A percentile compares a stretch with the other conserved stretches of the same genome.
phyloP scores from a whole-genome alignment of 2,113 vertebrate genomes.

The Callocephalon fimbriatum region DNA sequence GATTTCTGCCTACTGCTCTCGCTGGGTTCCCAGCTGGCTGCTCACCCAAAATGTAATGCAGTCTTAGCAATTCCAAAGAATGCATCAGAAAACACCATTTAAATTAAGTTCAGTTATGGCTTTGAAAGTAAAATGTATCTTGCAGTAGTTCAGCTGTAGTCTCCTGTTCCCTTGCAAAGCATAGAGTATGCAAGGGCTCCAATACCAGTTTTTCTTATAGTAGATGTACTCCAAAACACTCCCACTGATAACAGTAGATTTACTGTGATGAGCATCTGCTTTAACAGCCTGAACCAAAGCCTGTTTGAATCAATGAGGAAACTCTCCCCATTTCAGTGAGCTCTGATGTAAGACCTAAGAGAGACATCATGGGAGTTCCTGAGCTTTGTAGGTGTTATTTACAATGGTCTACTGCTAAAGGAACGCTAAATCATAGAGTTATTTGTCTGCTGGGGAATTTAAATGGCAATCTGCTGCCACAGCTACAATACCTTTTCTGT shows the following conservation, averaged over 20 bases:
- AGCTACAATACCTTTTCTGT: not conserved
- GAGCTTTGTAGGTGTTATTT: constrained; percentile 25
- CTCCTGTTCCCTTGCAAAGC: not conserved
- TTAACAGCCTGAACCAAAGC: not conserved
- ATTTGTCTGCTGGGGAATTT: constrained; percentile 32
- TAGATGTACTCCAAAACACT: not conserved
- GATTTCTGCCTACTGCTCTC: not conserved
- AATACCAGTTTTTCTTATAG: not conserved
- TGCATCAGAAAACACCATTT: not conserved
- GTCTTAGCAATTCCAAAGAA: not conserved
- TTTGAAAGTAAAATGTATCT: not conserved
- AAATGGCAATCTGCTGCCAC: not conserved
- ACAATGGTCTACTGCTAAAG: not conserved
- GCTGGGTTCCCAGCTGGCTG: not conserved
- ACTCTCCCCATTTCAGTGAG: not conserved
- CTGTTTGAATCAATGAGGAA: not conserved
- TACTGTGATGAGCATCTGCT: not conserved
- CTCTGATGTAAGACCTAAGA: not conserved
- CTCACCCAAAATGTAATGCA: not conserved
- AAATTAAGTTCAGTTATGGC: not conserved
- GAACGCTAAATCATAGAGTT: not conserved
- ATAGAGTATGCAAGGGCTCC: not conserved
- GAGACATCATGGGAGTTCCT: not conserved
- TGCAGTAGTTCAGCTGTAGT: not conserved
- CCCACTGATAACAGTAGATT: not conserved